phyloP scores from a whole-genome alignment of 2,113 vertebrate species.

The Sander vitreus region DNA sequence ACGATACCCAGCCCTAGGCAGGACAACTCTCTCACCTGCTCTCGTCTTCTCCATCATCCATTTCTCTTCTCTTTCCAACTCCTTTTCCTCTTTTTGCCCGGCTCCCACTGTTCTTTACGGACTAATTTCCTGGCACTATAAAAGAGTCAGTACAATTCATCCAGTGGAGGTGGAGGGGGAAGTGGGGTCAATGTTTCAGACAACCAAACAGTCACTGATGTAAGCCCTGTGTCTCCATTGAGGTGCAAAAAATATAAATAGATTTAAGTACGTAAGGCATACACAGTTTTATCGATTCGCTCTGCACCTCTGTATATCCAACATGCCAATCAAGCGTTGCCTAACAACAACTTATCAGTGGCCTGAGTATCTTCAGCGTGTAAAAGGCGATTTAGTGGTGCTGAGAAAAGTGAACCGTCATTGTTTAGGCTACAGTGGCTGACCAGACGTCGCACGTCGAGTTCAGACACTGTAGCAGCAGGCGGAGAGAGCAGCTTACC shows the following conservation, averaged over 20 bases:
- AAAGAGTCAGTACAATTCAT: constrained; percentile 8
- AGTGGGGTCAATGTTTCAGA: neutral
- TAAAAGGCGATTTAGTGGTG: neutral
- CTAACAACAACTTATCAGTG: constrained; percentile 3
- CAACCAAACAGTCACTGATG: constrained; percentile 4
- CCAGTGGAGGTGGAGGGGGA: constrained; percentile 2
- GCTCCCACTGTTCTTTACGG: constrained; percentile 9
- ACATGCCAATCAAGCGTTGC: constrained; percentile 1
- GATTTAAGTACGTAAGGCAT: neutral
- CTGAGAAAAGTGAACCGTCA: neutral
- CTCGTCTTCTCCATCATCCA: constrained; percentile 41
- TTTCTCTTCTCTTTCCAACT: constrained; percentile 2
- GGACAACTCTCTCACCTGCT: constrained; percentile 32
- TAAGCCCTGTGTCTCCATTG: neutral
- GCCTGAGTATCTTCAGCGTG: constrained; percentile 1
- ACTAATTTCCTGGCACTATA: constrained; percentile 31
- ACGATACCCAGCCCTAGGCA: constrained; percentile 5
- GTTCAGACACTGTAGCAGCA: constrained; percentile 24
- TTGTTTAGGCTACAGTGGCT: neutral
- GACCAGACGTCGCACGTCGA: neutral
- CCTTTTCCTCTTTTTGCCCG: constrained; percentile 4
- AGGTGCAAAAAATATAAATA: constrained; percentile 1
- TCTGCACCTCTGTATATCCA: constrained; percentile 8
- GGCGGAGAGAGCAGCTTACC: neutral
- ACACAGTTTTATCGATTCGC: neutral